Percentiles rank a stretch among this genome's conserved stretches.
Conservation (phyloP, 2,888 invertebrate species). For the Aphodius sticticus region DNA sequence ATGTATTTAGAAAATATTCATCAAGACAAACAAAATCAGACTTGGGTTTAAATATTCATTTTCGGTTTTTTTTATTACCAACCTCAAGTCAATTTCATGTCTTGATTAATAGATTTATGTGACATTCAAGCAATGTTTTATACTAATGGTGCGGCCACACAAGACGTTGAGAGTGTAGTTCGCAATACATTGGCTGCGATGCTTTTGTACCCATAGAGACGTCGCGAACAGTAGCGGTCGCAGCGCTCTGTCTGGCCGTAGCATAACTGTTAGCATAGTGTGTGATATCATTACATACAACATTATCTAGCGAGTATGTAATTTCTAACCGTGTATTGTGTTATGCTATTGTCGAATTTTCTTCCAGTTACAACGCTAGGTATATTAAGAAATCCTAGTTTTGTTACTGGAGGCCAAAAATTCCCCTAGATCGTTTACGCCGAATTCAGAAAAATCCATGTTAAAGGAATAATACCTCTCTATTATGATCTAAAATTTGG, state of each 20-base stretch:
- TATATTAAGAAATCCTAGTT: constrained; percentile 16
- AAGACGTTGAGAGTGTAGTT: no score
- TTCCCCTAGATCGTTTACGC: constrained; percentile 48
- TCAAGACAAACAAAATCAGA: neutral
- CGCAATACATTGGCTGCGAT: no score
- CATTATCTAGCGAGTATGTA: neutral
- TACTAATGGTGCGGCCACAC: no score
- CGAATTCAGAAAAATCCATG: constrained; percentile 47
- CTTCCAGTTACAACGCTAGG: constrained; percentile 9
- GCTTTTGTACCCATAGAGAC: no score
- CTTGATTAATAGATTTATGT: neutral
- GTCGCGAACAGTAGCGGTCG: no score
- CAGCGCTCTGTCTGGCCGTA: no score
- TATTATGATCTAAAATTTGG: constrained; percentile 47
- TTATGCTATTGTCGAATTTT: neutral
- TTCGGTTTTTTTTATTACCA: neutral
- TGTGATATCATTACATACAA: constrained; percentile 49
- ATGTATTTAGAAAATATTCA: constrained; percentile 16
- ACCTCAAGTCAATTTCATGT: neutral
- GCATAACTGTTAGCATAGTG: constrained; percentile 45
- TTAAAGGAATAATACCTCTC: constrained; percentile 5
- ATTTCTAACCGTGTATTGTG: neutral
- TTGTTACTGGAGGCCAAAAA: constrained; percentile 23
- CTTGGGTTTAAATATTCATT: constrained; percentile 27
- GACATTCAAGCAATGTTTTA: no score